Evolutionary conservation across 2,113 vertebrate genomes (phyloP), one percentile per base, ranked within the genome.

Genomic region (Corythoichthys haematopterus): DNA sequence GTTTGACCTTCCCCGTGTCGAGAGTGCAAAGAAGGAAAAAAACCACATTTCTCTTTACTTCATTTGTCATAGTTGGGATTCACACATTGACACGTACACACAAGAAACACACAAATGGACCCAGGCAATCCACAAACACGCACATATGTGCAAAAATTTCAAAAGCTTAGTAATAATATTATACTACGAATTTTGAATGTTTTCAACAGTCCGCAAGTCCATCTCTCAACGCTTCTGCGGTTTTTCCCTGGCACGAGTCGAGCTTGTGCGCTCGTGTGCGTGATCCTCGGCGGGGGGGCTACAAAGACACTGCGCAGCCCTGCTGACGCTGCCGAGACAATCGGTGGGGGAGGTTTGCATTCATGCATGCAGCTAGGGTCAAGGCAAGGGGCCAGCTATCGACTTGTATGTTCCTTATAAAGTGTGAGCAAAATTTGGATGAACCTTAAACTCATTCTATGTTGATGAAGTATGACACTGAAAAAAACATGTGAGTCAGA

Each of bases 161-260:
- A 65, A 15, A 0, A 56, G 53, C 60, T 61, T 68, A 77, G 74
- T 66, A 56, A 75, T 70, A 58, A 64, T 46, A 52, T 70, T 75
- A 59, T 53, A 71, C 75, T 79, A 80, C 79, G 77, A 80, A 80
- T 74, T 68, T 10, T 75, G 70, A 76, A 80, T 78, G 76, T 82
- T 79, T 69, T 79, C 77, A 78, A 74, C 81, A 76, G 55, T 69
- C 52, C 2, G 0, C 15, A 65, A 75, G 67, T 76, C 57, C 62
- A 72, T 70, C 43, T 70, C 40, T 37, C 35, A 36, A 33, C 74
- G 68, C 76, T 76, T 67, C 69, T 77, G 79, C 38, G 71, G 77
- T 78, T 79, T 80, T 80, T 74, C 69, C 64, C 74, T 84, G 71
- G 71, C 75, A 78, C 3, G 6, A 57, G 51, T 72, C 9, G 11